Evolutionary conservation across 2,888 invertebrate genomes (phyloP).

Genomic region (Arctia plantaginis): DNA sequence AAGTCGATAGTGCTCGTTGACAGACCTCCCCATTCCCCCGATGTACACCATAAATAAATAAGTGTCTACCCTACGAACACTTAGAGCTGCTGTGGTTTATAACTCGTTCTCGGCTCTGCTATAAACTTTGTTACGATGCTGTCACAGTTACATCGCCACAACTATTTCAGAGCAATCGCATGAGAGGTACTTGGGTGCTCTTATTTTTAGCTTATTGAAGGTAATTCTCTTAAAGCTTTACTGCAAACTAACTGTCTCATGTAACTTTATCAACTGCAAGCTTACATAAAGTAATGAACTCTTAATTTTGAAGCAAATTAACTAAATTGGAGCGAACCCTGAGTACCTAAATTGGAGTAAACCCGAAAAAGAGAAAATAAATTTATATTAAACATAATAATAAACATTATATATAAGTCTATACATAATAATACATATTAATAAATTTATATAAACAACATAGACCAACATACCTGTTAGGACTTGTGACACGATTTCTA

Average conservation of each 20-base stretch:
- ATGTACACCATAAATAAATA: constrained; percentile 65
- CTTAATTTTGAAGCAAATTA: not conserved
- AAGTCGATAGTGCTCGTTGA: constrained; percentile 60
- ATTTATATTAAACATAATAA: no score
- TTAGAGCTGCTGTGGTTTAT: constrained; percentile 38
- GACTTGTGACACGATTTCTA: no score
- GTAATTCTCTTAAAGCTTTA: not conserved
- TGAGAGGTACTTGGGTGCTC: not conserved
- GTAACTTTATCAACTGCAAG: not conserved
- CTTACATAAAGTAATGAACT: not conserved
- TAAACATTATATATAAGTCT: no score
- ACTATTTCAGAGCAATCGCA: constrained; percentile 16
- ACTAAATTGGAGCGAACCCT: not conserved
- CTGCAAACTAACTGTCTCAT: not conserved
- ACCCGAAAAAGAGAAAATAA: no score
- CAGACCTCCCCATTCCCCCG: constrained; percentile 40
- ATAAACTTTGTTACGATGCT: constrained; percentile 26
- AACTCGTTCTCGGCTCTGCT: constrained; percentile 19
- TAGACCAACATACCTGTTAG: no score
- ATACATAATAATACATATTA: no score
- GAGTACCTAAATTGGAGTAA: not conserved
- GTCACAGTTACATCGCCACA: constrained; percentile 20
- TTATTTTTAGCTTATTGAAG: constrained; percentile 8
- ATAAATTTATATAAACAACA: no score
- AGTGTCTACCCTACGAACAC: constrained; percentile 59